Evolutionary conservation across 2,113 vertebrate species (phyloP), one percentile per base, ranked within the genome.

Genomic region (Dunckerocampus dactyliophorus): DNA sequence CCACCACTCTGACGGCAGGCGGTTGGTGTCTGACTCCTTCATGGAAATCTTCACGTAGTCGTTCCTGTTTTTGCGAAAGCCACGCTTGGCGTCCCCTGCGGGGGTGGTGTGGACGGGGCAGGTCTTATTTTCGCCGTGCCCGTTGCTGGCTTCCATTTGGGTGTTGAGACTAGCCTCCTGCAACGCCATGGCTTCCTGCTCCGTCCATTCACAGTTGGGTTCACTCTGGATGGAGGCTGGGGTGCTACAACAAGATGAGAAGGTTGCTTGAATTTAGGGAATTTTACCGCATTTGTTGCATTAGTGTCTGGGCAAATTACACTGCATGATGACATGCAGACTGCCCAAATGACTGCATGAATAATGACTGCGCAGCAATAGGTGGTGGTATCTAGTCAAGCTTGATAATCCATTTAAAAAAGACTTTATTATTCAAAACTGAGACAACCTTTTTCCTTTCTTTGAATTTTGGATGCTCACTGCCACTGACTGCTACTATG

Each of bases 1-100:
- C 96, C 96, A 98, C 97, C 97, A 99, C 71, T 98, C 97, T 24
- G 91, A 79, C 47, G 95, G 95, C 68, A 95, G 91, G 55, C 88
- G 93, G 65, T 88, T 93, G 62, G 61, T 65, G 65, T 92, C 93
- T 5, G 92, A 80, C 10, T 97, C 95, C 8, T 93, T 93, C 84
- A 99, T 90, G 16, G 93, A 85, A 72, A 99, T 97, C 79, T 97
- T 95, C 74, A 96, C 91, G 3, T 97, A 98, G 82, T 98, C 95
- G 0, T 92, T 94, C 52, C 93, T 92, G 60, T 91, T 88, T 80
- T 96, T 97, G 4, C 93, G 91, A 51, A 96, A 88, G 57, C 85
- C 85, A 62, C 77, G 87, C 88, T 95, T 75, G 80, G 76, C 73
- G 78, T 92, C 93, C 79, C 93, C 92, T 58, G 66, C 85, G 14